Evolutionary conservation across 2,888 invertebrate species (phyloP), one percentile per base, ranked within the genome.

Genomic region (Mythimna vitellina): DNA sequence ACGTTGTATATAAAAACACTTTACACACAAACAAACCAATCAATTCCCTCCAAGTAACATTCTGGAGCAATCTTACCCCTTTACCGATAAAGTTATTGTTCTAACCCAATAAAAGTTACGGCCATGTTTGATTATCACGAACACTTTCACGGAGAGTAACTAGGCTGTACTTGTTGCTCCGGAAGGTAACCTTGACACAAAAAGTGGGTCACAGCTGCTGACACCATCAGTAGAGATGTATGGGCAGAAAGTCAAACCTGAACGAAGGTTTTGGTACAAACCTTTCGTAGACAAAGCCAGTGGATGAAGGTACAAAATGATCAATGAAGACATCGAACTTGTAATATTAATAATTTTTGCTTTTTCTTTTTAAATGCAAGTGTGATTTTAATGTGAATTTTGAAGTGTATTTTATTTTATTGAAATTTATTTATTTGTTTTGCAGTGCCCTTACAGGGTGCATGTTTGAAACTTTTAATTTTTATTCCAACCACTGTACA

Each of bases 161-260:
- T 54, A 62, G 73, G 65, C 32, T 22, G 32, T 65, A 84, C 84
- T 86, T 84, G 84, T 84, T 84, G 84, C 85, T 73, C 54, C 38
- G 67, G 79, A 80, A 70, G 53, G 56, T 42, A 70, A 72, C 86
- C 84, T 86, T 86, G 82, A 76, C 86, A 77, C 51, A 20, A 35
- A 56, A 86, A 81, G 9, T 81, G 58, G 84, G 84, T 86, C 84
- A 76, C 64, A 77, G 9, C 54, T 51, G 66, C 38, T 68, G 12
- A 64, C 54, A 66, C 58, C 62, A 32, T 25, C 14, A 5, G 10
- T 22, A 20, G 22, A 17, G 57, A 57, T 29, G 9, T 60, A 56
- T 8, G 29, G n/a, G 29, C 83, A 82, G 73, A 77, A 77, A 77
- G n/a, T 32, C 32, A 10, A 63, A 35, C 4, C 63, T 20, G 0